Conservation (phyloP, 1,140 invertebrate genomes). For the Rhagoletis pomonella region DNA sequence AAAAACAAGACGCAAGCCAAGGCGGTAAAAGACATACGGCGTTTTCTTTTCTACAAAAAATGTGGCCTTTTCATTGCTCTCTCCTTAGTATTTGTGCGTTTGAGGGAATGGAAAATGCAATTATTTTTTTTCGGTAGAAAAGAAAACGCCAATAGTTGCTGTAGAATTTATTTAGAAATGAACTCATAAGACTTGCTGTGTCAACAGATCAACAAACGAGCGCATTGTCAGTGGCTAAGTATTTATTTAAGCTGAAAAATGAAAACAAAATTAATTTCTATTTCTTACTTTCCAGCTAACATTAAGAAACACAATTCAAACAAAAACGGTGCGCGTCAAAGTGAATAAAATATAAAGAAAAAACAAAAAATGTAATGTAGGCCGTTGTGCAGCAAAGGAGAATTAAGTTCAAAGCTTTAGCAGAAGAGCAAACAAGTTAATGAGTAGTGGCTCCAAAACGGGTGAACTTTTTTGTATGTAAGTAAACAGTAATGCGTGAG, state of each 20-base stretch:
- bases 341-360: neutral
- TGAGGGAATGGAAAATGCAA: no score
- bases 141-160: slow-evolving; percentile 23
- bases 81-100: no score
- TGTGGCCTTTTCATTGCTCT: no score
- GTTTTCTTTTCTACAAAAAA: no score
- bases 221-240: neutral
- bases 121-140: no score
- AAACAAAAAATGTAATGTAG: no score
- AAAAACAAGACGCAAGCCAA: neutral
- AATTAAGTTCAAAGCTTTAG: neutral
- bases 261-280: slow-evolving; percentile 30
- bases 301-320: neutral
- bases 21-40: no score
- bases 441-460: neutral
- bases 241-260: slow-evolving; percentile 11
- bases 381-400: neutral
- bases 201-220: neutral
- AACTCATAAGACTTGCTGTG: neutral
- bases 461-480: neutral
- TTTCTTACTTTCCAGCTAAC: neutral
- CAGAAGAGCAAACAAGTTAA: neutral
- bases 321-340: neutral
- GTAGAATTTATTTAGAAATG: neutral
- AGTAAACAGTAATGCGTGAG: neutral